These are phyloP conservation scores for Heliconius hermathena DNA, from an alignment of 1,140 invertebrate genomes.

Conservation along the genomic window DNA sequence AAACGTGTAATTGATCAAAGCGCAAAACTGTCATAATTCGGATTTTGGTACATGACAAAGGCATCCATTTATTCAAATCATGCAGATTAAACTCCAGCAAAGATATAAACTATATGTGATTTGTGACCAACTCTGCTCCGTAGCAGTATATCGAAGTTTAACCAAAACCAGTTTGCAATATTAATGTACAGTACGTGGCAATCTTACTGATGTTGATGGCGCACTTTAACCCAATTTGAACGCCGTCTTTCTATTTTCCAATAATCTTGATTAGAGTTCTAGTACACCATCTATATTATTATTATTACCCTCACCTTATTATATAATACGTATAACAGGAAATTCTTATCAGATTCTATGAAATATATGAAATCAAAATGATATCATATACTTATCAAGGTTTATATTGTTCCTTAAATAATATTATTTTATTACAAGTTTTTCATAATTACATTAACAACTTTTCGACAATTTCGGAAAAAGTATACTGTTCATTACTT, in stretches of 20 bases:
- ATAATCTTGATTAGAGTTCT: conserved; percentile 19
- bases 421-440: too few species aligned
- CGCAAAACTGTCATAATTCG: conserved; percentile 3
- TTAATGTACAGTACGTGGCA: conserved; percentile 64
- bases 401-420: too few species aligned
- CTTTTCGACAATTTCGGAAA: too few species aligned
- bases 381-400: too few species aligned
- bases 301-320: neutral
- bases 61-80: conserved; percentile 27
- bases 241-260: conserved; percentile 14
- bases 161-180: conserved; percentile 62
- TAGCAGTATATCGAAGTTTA: conserved; percentile 64
- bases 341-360: too few species aligned
- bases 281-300: neutral
- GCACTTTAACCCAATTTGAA: conserved; percentile 29
- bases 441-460: too few species aligned
- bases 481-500: too few species aligned
- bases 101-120: conserved; percentile 44
- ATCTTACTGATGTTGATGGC: conserved; percentile 56
- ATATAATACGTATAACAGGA: neutral
- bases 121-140: conserved; percentile 51
- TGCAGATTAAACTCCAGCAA: conserved; percentile 22
- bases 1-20: conserved; percentile 7
- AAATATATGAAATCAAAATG: too few species aligned
- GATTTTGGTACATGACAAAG: conserved; percentile 15